Conservation (phyloP, 2,888 invertebrate species). For the Pseudanteris insignis region DNA sequence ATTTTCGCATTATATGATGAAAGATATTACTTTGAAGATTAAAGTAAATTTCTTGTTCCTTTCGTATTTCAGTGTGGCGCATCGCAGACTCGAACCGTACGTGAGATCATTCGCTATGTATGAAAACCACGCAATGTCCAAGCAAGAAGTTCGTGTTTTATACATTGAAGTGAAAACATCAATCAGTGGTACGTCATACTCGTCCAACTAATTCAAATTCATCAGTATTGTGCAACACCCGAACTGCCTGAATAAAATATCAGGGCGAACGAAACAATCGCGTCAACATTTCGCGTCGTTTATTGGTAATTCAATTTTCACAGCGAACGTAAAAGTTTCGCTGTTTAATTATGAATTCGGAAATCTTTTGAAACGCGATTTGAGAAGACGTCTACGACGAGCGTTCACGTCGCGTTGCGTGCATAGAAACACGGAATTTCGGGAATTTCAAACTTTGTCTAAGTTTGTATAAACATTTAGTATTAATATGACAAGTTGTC, state of each 20-base stretch:
- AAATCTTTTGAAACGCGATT: slow-evolving; percentile 20
- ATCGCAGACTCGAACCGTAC: too few relatives aligned
- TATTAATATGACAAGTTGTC: slow-evolving; percentile 31
- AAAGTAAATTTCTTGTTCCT: slow-evolving; percentile 31
- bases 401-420: slow-evolving; percentile 26
- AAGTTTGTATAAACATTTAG: slow-evolving; percentile 30
- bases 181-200: too few relatives aligned
- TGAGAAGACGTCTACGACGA: slow-evolving; percentile 8
- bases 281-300: too few relatives aligned
- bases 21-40: slow-evolving; percentile 36
- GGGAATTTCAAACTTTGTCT: slow-evolving; percentile 24
- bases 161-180: too few relatives aligned
- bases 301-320: too few relatives aligned
- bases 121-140: too few relatives aligned
- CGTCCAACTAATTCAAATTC: too few relatives aligned
- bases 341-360: slow-evolving; percentile 20
- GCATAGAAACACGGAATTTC: slow-evolving; percentile 34
- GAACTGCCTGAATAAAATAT: too few relatives aligned
- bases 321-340: slow-evolving; percentile 18
- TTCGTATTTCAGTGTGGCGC: slow-evolving; percentile 33
- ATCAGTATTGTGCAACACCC: too few relatives aligned
- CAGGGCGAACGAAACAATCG: too few relatives aligned
- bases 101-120: too few relatives aligned
- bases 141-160: too few relatives aligned
- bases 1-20: slow-evolving; percentile 12